Base-by-base conservation (phyloP, 2,113 vertebrate species). In the Athene cunicularia region DNA sequence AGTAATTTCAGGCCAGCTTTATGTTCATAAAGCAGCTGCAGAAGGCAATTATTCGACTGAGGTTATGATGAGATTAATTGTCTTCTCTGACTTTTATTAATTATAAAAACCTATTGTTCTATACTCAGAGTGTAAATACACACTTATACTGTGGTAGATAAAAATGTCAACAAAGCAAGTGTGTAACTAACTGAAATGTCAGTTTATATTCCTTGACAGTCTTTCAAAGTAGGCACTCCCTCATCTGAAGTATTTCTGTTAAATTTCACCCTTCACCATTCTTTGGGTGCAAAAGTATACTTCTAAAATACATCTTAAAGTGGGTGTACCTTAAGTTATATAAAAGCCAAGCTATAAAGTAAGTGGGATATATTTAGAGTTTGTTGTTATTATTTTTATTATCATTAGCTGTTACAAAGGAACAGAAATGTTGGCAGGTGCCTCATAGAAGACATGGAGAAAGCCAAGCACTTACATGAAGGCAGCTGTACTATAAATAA, bases 391-490 rank as follows among this genome's bases (percentile, higher is more conserved):
- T 50, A 5, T 23, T 63, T 12, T 35, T 49, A 4, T 23, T 77
- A 21, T 26, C 68, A 15, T 24, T 53, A 88, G 0, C 8, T 32
- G 37, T 59, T 60, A 50, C 11, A 71, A 63, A 60, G 8, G 6
- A 73, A 19, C 1, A 45, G 17, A 73, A 53, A 9, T 55, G 4
- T 30, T 66, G 14, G 2, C 17, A 49, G 14, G 2, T 53, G 16
- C 4, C 11, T 70, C 3, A 1, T 8, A 75, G n/a, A 81, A 32
- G 15, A 43, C 0, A 1, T 15, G 14, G 6, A 70, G 27, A 80
- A 83, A 59, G 4, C 1, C 21, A 39, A 86, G 22, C 28, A 3
- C 8, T 55, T 60, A 8, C 4, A 3, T 30, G 30, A 74, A 77
- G 21, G 3, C 2, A 11, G 5, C 5, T 79, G 21, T 6, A 17